Percentiles rank a stretch among this genome's conserved stretches.
Evolutionary conservation across 2,113 vertebrate genomes (phyloP).

Genomic region (Speoplatyrhinus poulsoni): DNA sequence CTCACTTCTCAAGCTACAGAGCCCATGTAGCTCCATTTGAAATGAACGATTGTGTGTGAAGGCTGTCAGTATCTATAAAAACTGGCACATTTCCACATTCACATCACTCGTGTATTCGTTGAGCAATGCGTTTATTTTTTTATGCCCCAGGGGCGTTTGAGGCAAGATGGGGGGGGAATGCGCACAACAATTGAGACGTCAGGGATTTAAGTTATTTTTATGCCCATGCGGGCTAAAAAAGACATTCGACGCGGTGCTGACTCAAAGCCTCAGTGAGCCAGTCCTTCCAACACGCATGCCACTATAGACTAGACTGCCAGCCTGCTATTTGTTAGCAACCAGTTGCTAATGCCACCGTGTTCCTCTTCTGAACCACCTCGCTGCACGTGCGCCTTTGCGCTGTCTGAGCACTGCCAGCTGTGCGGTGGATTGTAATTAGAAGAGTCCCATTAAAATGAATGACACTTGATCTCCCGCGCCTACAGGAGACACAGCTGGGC

Average conservation of each 20-base stretch:
- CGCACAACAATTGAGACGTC: slow-evolving; percentile 1
- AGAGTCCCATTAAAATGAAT: slow-evolving; percentile 68
- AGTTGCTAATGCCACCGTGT: slow-evolving; percentile 25
- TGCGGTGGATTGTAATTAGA: slow-evolving; percentile 56
- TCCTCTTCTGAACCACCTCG: not conserved
- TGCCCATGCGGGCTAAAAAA: not conserved
- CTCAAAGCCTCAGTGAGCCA: not conserved
- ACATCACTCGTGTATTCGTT: too few species aligned
- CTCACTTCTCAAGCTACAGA: too few species aligned
- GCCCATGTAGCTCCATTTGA: too few species aligned
- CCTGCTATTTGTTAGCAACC: slow-evolving; percentile 24
- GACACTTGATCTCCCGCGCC: slow-evolving; percentile 45
- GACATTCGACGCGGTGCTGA: not conserved
- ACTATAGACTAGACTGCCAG: not conserved
- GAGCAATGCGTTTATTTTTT: too few species aligned
- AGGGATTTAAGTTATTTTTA: not conserved
- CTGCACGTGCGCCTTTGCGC: too few species aligned
- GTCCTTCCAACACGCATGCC: not conserved
- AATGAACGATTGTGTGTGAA: too few species aligned
- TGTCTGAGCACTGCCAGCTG: slow-evolving; percentile 1
- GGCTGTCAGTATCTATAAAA: too few species aligned
- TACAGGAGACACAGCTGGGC: slow-evolving; percentile 40
- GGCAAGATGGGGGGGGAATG: too few species aligned
- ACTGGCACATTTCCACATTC: too few species aligned
- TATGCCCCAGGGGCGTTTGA: too few species aligned